Conservation (phyloP, 2,113 vertebrate species). For the Nannospalax galili region DNA sequence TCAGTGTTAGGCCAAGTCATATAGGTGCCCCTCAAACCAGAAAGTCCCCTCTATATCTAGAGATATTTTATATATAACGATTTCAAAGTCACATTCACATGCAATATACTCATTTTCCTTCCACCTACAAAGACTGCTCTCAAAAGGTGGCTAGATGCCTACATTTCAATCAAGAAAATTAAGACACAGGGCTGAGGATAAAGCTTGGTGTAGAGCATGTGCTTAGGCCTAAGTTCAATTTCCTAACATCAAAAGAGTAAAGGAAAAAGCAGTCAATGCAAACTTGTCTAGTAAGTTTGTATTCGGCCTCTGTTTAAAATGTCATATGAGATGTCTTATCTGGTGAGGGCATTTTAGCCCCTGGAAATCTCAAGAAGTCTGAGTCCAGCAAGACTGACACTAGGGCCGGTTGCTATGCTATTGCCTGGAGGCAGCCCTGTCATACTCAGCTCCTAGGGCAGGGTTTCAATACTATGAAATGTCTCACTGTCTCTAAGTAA, state of each 20-base stretch:
- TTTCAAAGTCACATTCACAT: neutral
- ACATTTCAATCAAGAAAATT: neutral
- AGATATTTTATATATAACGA: neutral
- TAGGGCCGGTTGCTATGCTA: rapidly evolving
- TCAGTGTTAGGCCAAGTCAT: neutral
- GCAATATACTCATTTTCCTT: neutral
- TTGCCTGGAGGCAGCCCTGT: constrained; percentile 73
- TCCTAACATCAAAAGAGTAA: neutral
- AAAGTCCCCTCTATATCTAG: neutral
- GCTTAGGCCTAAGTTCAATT: neutral
- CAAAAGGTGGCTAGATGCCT: neutral
- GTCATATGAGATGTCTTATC: neutral
- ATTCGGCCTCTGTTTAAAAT: neutral
- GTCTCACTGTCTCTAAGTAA: neutral
- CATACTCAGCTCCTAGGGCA: neutral
- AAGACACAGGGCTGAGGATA: neutral
- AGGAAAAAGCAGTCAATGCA: neutral
- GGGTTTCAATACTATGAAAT: neutral
- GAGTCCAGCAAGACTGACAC: neutral
- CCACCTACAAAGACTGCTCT: neutral
- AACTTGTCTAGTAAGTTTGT: neutral
- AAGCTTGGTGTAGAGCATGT: neutral
- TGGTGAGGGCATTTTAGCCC: neutral
- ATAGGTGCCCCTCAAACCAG: neutral
- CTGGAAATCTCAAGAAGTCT: neutral